A percentile compares a stretch with the other conserved stretches of the same genome.
Conservation (phyloP, 2,888 invertebrate genomes). For the Odontocerum albicorne region DNA sequence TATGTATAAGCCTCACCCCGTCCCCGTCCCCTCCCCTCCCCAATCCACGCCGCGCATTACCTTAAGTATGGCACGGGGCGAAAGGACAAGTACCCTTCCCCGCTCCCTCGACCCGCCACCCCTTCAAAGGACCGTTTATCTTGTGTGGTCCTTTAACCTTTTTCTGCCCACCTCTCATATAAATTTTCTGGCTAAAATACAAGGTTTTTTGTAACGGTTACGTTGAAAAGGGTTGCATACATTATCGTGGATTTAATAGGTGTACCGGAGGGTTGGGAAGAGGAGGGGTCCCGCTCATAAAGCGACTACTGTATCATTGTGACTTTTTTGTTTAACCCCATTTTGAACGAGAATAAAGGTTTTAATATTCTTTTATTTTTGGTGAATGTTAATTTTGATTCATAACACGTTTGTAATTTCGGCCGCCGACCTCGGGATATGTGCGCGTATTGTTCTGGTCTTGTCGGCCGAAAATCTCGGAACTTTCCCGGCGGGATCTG, state of each 20-base stretch:
- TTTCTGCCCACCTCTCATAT: slow-evolving; percentile 29
- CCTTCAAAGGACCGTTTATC: slow-evolving; percentile 21
- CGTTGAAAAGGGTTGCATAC: slow-evolving; percentile 22
- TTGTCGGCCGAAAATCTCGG: no score
- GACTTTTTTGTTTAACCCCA: no score
- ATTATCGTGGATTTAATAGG: no score
- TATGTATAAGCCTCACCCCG: no score
- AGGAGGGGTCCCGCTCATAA: background rate
- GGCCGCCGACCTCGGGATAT: no score
- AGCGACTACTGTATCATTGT: background rate
- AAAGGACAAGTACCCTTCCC: background rate
- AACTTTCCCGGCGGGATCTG: no score
- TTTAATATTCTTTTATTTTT: no score
- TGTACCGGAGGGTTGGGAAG: background rate
- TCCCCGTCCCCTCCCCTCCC: background rate
- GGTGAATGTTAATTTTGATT: no score
- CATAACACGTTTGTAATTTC: no score
- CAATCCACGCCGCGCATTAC: background rate
- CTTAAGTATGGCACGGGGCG: background rate
- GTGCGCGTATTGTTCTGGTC: no score
- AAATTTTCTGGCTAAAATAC: slow-evolving; percentile 29
- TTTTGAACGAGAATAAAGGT: no score
- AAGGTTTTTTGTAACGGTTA: slow-evolving; percentile 18
- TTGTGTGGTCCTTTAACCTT: slow-evolving; percentile 29
- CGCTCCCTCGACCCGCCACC: background rate